phyloP scores from a whole-genome alignment of 2,888 invertebrate species.

The Polydrusus cervinus region DNA sequence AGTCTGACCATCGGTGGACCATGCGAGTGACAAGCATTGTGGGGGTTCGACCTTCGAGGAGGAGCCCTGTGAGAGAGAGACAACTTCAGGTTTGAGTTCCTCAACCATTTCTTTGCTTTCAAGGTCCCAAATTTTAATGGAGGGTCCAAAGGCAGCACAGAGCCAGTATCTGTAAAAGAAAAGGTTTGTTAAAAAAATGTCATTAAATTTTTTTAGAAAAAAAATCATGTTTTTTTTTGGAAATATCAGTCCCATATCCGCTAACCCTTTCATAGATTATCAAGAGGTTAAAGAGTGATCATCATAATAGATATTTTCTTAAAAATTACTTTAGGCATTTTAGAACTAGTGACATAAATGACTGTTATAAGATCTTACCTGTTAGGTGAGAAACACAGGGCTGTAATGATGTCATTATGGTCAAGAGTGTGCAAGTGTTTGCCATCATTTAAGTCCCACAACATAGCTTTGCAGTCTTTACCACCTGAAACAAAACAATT shows the following conservation, averaged over 20 bases:
- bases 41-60: constrained; percentile 90
- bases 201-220: neutral
- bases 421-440: constrained; percentile 99
- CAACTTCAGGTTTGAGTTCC: constrained; percentile 97
- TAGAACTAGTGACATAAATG: neutral
- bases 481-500: constrained; percentile 83
- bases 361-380: constrained; percentile 71
- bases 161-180: constrained; percentile 86
- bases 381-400: constrained; percentile 99
- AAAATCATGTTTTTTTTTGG: neutral
- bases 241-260: constrained; percentile 71
- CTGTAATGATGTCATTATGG: constrained; percentile 98
- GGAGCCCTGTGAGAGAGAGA: constrained; percentile 74
- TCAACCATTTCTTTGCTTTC: constrained; percentile 99
- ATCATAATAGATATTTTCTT: constrained; percentile 56
- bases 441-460: constrained; percentile 99
- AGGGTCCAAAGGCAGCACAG: constrained; percentile 98
- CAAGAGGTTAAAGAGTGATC: constrained; percentile 67
- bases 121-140: constrained; percentile 99
- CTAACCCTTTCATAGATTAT: constrained; percentile 68
- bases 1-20: constrained; percentile 99
- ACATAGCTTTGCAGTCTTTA: constrained; percentile 99
- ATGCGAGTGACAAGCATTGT: constrained; percentile 96
- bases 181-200: constrained; percentile 15
- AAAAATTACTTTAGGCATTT: neutral